These are phyloP conservation scores for Eristalis intricaria DNA, from an alignment of 2,888 invertebrate genomes.

Conservation along the genomic window DNA sequence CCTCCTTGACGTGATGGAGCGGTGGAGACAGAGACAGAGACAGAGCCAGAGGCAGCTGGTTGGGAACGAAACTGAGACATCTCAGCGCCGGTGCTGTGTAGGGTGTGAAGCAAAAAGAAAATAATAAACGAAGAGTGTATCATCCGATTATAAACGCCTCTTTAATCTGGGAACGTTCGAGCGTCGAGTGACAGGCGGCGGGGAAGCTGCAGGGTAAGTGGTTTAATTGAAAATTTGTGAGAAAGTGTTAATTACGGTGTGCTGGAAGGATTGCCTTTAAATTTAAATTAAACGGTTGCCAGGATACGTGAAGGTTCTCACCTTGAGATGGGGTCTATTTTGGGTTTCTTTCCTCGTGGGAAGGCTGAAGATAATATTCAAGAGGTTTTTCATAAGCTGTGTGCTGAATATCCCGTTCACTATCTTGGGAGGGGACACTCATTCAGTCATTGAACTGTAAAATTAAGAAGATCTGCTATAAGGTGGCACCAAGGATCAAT, in stretches of 20 bases:
- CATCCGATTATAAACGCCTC: conserved; percentile 20
- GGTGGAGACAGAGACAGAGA: background rate
- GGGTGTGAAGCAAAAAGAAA: background rate
- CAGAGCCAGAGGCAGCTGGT: background rate
- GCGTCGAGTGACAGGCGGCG: conserved; percentile 7
- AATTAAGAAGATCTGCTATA: too few relatives aligned
- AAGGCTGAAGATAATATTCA: too few relatives aligned
- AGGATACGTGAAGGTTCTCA: background rate
- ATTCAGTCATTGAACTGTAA: too few relatives aligned
- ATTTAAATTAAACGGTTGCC: background rate
- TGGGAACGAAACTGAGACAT: background rate
- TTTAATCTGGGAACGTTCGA: conserved; percentile 7
- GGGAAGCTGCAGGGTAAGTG: conserved; percentile 3
- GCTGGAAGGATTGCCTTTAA: background rate
- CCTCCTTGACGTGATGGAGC: background rate
- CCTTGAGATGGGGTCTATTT: background rate
- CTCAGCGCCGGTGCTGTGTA: background rate
- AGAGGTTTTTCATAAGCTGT: too few relatives aligned
- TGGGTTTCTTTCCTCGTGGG: too few relatives aligned
- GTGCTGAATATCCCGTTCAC: too few relatives aligned
- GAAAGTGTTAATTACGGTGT: conserved; percentile 24
- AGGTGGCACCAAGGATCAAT: too few relatives aligned
- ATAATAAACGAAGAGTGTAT: background rate
- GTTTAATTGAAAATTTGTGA: conserved; percentile 24
- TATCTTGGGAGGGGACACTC: too few relatives aligned